Evolutionary conservation across 1,140 invertebrate species (phyloP), one percentile per base, ranked within the genome.

Genomic region (Drosophila nasuta): DNA sequence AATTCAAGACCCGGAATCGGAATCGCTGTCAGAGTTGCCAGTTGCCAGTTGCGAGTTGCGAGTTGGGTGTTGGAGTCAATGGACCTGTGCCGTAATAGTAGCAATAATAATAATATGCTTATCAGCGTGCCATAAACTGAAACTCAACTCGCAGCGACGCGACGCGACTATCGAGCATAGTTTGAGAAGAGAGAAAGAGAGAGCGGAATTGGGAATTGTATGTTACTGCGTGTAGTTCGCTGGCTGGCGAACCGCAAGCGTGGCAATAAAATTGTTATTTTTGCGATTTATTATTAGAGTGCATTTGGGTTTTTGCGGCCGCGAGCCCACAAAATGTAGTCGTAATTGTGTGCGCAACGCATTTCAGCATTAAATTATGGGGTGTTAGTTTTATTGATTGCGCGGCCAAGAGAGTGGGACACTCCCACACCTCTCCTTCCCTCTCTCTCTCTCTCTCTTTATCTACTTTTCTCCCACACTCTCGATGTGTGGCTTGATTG

Each of bases 211-310:
- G 41, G 6, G 43, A 45, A 45, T 25, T 25, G 20, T 25, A 17
- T 6, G 65, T 51, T 49, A 54, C 48, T 64, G 33, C 33, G n/a
- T 30, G 43, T 68, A 60, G 33, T 60, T 60, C 13, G 25, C 43
- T 33, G 30, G 59, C 13, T 54, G 52, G 46, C 52, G 60, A 75
- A 81, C 82, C 82, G 68, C 82, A 82, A 64, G 67, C 51, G 68
- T 82, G 79, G 80, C 80, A 82, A 88, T 88, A 88, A 88, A 88
- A 88, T 88, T 82, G 83, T 88, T 88, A 79, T 88, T 88, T 88
- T 82, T 88, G 83, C 83, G 81, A 88, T 88, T 88, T 88, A 88
- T 86, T 86, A 86, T 88, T 88, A 89, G 83, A 88, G 83, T 88
- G 85, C 83, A 88, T 88, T 89, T 88, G 83, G 83, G 83, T 66